Percentiles rank a stretch among this genome's conserved stretches.
These are phyloP conservation scores for Liparis tanakae DNA, from an alignment of 2,797 vertebrate genomes.

Conservation along the genomic window DNA sequence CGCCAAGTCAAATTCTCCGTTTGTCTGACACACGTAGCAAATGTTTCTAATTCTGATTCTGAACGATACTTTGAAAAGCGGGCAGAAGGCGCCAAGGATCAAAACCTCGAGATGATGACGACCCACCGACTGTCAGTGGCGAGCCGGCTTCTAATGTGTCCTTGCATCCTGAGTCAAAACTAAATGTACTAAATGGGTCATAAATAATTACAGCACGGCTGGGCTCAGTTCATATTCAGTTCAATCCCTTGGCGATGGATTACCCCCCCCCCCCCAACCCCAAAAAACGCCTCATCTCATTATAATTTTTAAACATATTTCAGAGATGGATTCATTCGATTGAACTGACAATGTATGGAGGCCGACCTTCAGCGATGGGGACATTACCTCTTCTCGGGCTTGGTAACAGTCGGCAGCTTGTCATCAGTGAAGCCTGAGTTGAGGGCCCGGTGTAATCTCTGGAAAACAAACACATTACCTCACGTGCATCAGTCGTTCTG, in stretches of 20 bases:
- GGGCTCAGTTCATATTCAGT: slow-evolving; percentile 22
- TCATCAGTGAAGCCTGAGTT: slow-evolving; percentile 93
- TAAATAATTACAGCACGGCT: slow-evolving; percentile 34
- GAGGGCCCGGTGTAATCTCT: slow-evolving; percentile 95
- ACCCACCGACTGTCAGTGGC: neutral
- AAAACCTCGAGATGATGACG: slow-evolving; percentile 2
- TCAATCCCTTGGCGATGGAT: neutral
- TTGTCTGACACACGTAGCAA: too few relatives aligned
- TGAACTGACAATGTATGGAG: slow-evolving; percentile 11
- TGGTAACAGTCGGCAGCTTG: slow-evolving; percentile 88
- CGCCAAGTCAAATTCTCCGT: too few relatives aligned
- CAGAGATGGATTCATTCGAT: neutral
- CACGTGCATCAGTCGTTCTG: neutral
- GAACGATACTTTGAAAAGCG: neutral
- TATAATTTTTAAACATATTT: neutral
- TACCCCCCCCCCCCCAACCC: neutral
- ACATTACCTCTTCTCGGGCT: slow-evolving; percentile 90
- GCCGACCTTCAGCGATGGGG: neutral
- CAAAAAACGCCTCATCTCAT: slow-evolving; percentile 10
- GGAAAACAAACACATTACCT: slow-evolving; percentile 63
- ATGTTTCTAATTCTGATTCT: too few relatives aligned
- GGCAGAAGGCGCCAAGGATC: neutral
- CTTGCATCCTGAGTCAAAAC: slow-evolving; percentile 24
- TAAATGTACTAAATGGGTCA: slow-evolving; percentile 22
- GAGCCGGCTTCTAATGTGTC: slow-evolving; percentile 6